Evolutionary conservation across 2,888 invertebrate genomes (phyloP), one percentile per base, ranked within the genome.

Genomic region (Agrotis clavis): DNA sequence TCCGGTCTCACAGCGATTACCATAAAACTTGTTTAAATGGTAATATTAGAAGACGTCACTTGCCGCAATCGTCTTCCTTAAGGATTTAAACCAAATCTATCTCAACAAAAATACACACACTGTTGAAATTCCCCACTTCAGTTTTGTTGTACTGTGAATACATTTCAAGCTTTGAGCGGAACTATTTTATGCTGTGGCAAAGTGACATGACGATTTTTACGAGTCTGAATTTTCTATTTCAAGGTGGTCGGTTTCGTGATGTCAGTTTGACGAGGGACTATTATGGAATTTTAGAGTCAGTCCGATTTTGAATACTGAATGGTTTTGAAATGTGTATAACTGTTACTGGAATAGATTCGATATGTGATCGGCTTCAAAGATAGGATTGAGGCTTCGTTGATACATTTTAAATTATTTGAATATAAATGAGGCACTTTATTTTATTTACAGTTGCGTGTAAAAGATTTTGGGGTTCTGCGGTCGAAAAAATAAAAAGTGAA

Each of bases 11-110:
- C 73, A 82, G 88, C 90, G 93, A 96, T 96, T 96, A 95, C 95
- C 96, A 96, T 96, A 96, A 96, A 96, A 96, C 95, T 95, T 96
- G 96, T 96, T 95, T 96, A 96, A 96, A 96, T 96, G 96, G 95
- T 96, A 96, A 96, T 96, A 96, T 96, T 96, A 95, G 94, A 91
- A 93, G 94, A 94, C 92, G 94, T 95, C 95, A 94, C 93, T 93
- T 90, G 90, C 92, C 92, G 88, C 92, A 91, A 90, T 91, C 91
- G 89, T 90, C 87, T 88, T 89, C 89, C 89, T 85, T 86, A 87
- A 87, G 87, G 87, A 87, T 90, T 90, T 90, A 76, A 83, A 75
- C 89, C 88, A 90, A 91, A 92, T 93, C 93, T 91, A 89, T 91
- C 90, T 84, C 80, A 81, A 80, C 80, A 79, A 77, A 84, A 81